Evolutionary conservation across 2,888 invertebrate species (phyloP).

Genomic region (Chaitophorus viminalis): DNA sequence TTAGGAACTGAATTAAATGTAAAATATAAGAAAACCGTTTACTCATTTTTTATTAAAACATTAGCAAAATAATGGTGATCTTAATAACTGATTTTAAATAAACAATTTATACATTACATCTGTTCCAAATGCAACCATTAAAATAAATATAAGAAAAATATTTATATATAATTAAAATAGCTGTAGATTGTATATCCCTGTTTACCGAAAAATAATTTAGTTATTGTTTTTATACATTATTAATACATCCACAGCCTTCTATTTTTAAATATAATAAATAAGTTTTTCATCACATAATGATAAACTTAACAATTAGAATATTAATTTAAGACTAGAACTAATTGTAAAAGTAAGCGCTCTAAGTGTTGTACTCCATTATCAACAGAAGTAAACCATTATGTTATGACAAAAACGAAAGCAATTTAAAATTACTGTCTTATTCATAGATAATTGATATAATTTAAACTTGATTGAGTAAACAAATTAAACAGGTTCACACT

Average conservation of each 20-base stretch:
- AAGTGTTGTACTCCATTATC: slow-evolving; percentile 24
- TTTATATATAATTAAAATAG: slow-evolving; percentile 41
- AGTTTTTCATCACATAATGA: neutral
- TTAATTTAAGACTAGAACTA: slow-evolving; percentile 53
- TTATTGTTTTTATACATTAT: slow-evolving; percentile 5
- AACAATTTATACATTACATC: slow-evolving; percentile 13
- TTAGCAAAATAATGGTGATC: neutral
- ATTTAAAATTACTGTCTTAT: neutral
- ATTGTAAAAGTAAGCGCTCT: slow-evolving; percentile 17
- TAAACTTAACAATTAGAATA: slow-evolving; percentile 32
- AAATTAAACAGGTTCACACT: neutral
- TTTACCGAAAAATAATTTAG: slow-evolving; percentile 44
- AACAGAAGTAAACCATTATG: slow-evolving; percentile 14
- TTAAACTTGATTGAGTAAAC: neutral
- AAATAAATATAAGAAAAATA: neutral
- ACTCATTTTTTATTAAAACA: neutral
- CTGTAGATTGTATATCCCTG: slow-evolving; percentile 54
- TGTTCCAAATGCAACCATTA: slow-evolving; percentile 49
- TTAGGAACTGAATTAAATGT: slow-evolving; percentile 38
- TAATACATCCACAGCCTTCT: slow-evolving; percentile 54
- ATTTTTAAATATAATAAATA: slow-evolving; percentile 27
- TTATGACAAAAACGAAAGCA: neutral
- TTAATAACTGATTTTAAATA: neutral
- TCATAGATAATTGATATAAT: neutral
- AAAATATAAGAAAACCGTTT: slow-evolving; percentile 15